Evolutionary conservation across 2,113 vertebrate species (phyloP).

Genomic region (Lepisosteus osseus): DNA sequence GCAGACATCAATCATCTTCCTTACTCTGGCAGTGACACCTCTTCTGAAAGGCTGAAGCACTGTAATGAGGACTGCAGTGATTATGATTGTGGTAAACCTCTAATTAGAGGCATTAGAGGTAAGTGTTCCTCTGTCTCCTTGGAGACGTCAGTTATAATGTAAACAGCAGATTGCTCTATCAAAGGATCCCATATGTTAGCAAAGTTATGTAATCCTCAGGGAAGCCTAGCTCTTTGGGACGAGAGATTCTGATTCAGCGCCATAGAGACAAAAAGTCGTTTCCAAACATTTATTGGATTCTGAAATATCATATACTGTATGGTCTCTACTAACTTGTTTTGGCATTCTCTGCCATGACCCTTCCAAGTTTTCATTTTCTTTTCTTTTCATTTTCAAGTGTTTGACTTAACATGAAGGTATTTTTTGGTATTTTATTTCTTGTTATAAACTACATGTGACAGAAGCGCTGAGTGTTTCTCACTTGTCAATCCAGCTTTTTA

Average conservation of each 20-base stretch:
- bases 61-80: neutral
- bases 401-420: no score
- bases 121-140: conserved; percentile 2
- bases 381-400: neutral
- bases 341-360: no score
- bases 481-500: no score
- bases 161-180: conserved; percentile 14
- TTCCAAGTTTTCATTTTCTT: no score
- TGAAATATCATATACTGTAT: no score
- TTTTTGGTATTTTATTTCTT: no score
- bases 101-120: conserved; percentile 3
- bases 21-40: neutral
- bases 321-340: no score
- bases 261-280: no score
- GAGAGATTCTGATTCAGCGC: neutral
- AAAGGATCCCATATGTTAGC: conserved; percentile 7
- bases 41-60: neutral
- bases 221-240: neutral
- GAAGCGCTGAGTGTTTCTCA: no score
- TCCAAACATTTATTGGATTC: no score
- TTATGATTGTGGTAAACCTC: neutral
- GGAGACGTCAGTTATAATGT: neutral
- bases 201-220: conserved; percentile 5
- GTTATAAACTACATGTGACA: no score
- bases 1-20: neutral